These are phyloP conservation scores for Octodon degus DNA, from an alignment of 2,113 vertebrate genomes.

Conservation along the genomic window DNA sequence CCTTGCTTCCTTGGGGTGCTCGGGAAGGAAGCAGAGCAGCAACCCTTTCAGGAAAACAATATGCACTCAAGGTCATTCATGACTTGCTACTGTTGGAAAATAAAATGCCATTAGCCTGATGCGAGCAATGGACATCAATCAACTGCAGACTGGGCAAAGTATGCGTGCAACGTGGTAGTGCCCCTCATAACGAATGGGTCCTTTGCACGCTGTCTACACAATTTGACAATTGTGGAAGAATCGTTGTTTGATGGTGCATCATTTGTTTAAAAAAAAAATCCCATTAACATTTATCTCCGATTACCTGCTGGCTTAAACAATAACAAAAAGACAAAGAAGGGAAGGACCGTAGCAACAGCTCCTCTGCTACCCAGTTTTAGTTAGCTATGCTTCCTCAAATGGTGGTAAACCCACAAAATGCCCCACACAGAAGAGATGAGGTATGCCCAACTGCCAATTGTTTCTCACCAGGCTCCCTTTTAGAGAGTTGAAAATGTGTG, in stretches of 20 bases:
- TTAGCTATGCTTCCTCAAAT: constrained; percentile 1
- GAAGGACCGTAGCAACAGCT: not conserved
- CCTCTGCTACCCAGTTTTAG: constrained; percentile 22
- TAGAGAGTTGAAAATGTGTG: constrained; percentile 38
- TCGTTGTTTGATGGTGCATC: constrained; percentile 80
- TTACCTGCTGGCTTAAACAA: constrained; percentile 54
- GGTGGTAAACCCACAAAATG: not conserved
- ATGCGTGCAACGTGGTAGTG: constrained; percentile 84
- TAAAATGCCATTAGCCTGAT: constrained; percentile 90
- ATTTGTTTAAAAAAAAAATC: constrained; percentile 79
- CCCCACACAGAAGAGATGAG: not conserved
- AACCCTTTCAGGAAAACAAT: constrained; percentile 89
- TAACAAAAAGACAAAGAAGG: not conserved
- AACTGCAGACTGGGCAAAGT: constrained; percentile 85
- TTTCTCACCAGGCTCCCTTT: constrained; percentile 36
- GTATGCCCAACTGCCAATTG: too few species aligned
- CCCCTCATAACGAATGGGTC: constrained; percentile 86
- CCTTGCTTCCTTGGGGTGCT: constrained; percentile 95
- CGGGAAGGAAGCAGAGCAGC: constrained; percentile 83
- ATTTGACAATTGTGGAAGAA: constrained; percentile 84
- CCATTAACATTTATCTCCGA: constrained; percentile 74
- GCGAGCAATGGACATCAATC: constrained; percentile 90
- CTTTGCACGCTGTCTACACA: constrained; percentile 83
- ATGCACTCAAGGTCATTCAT: constrained; percentile 93
- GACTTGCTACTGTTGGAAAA: constrained; percentile 90